A percentile compares a stretch with the other conserved stretches of the same genome.
Evolutionary conservation across 1,140 invertebrate genomes (phyloP).

Genomic region (Zaprionus gabonicus): DNA sequence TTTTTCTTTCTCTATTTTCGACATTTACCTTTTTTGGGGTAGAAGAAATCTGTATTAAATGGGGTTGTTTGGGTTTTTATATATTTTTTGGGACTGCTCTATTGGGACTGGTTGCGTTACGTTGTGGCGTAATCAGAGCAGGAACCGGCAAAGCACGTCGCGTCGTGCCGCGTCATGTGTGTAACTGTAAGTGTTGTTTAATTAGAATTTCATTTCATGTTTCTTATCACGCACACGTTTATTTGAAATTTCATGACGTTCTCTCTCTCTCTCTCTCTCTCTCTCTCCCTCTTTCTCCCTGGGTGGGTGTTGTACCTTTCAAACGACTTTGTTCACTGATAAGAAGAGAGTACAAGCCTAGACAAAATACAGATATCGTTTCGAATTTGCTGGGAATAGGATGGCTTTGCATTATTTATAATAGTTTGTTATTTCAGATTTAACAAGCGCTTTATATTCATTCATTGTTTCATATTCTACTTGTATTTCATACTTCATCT

Average conservation of each 20-base stretch:
- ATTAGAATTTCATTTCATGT: slow-evolving; percentile 51
- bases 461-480: neutral
- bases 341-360: slow-evolving; percentile 17
- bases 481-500: neutral
- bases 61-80: slow-evolving; percentile 51
- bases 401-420: neutral
- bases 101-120: slow-evolving; percentile 15
- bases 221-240: slow-evolving; percentile 57
- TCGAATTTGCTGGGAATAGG: neutral
- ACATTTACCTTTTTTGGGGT: slow-evolving; percentile 42
- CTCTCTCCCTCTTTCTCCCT: neutral
- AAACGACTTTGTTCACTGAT: slow-evolving; percentile 73
- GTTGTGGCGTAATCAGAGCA: slow-evolving; percentile 58
- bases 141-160: slow-evolving; percentile 57
- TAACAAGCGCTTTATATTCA: neutral
- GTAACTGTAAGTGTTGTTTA: slow-evolving; percentile 46
- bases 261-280: neutral
- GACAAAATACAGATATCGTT: neutral
- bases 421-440: slow-evolving; percentile 8
- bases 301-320: slow-evolving; percentile 62
- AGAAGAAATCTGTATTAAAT: slow-evolving; percentile 23
- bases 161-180: slow-evolving; percentile 25
- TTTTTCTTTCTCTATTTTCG: slow-evolving; percentile 18
- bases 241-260: slow-evolving; percentile 42
- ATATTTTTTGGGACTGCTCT: slow-evolving; percentile 7